Evolutionary conservation across 2,888 invertebrate genomes (phyloP), one percentile per base, ranked within the genome.

Genomic region (Diarsia dahlii): DNA sequence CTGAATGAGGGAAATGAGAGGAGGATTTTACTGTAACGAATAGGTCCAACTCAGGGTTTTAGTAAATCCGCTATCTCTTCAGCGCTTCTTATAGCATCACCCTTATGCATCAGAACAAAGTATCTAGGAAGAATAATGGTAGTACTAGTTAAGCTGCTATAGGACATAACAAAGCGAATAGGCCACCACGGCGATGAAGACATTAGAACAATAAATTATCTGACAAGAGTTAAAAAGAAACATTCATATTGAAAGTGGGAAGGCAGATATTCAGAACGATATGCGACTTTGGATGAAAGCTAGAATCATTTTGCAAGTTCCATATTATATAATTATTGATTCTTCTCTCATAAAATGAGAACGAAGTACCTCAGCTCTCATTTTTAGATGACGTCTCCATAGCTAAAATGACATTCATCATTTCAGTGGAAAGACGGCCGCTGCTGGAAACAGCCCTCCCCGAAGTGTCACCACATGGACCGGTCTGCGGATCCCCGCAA

Each of bases 161-260:
- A 45, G 62, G 28, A 45, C 52, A 70, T 50, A 68, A 73, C 74
- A 85, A 85, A 78, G 66, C 50, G 64, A 56, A 23, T 15, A 46
- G 65, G n/a, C 63, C 58, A 58, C 50, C 52, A 60, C 89, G 90
- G 79, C 84, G 90, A 93, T 91, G 89, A 89, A 86, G 89, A 89
- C 89, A 90, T 91, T 89, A 89, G 69, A 82, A 82, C 85, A 88
- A 92, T 90, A 89, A 90, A 92, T 92, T 89, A 89, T 86, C 89
- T 80, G 83, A 89, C 86, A 78, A 80, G 48, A 71, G 62, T 68
- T 63, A 70, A 76, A 46, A 66, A 54, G 3, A n/a, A 39, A 48
- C 23, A 52, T 77, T 64, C 3, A 45, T 34, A 3, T 15, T 45
- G 6, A 20, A 8, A 20, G 34, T 18, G 34, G 23, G 9, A 68